A percentile compares a stretch with the other conserved stretches of the same genome.
Conservation (phyloP, 2,113 vertebrate genomes). For the Pluvianellus socialis region DNA sequence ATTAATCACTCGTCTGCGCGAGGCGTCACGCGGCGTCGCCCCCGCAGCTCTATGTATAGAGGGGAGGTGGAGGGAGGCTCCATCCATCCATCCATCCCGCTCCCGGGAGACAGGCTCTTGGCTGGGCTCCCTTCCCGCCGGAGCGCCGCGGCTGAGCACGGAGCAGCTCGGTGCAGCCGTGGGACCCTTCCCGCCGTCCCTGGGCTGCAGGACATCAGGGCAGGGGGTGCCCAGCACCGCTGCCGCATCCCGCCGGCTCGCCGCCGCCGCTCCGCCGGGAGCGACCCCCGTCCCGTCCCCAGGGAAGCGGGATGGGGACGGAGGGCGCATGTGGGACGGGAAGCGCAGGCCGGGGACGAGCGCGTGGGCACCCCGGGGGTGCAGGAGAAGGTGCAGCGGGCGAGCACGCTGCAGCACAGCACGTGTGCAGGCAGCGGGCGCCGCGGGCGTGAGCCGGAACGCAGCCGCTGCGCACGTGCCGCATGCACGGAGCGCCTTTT, state of each 20-base stretch:
- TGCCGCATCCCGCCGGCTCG: not conserved
- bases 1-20: not conserved
- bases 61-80: not conserved
- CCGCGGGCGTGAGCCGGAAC: too few relatives aligned
- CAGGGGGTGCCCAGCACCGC: too few relatives aligned
- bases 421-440: rapidly evolving
- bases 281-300: not conserved
- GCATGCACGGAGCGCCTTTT: not conserved
- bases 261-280: not conserved
- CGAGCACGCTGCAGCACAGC: rapidly evolving
- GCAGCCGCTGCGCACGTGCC: rapidly evolving
- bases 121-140: not conserved
- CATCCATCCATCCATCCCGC: not conserved
- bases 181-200: not conserved
- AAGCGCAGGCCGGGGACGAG: too few relatives aligned
- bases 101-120: not conserved
- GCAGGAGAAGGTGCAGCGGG: not conserved
- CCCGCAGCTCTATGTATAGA: not conserved
- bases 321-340: not conserved
- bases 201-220: rapidly evolving
- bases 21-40: not conserved
- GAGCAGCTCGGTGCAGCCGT: not conserved
- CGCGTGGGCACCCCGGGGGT: too few relatives aligned
- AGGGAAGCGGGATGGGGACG: not conserved
- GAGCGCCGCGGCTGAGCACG: not conserved